These are phyloP conservation scores for Thamnophis elegans DNA, from an alignment of 2,797 vertebrate genomes.

Conservation along the genomic window DNA sequence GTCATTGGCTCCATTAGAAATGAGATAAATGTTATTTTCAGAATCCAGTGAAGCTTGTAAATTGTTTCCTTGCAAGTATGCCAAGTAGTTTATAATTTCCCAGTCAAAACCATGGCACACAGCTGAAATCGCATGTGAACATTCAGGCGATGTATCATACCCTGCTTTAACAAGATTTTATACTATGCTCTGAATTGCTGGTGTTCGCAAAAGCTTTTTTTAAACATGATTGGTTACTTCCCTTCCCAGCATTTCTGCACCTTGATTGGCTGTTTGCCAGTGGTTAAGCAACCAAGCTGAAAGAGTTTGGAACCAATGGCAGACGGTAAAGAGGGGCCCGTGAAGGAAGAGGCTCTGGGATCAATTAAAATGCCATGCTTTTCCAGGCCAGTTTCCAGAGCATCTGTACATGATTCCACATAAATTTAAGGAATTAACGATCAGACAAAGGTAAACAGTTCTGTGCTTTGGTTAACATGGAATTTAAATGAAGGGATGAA, in stretches of 20 bases:
- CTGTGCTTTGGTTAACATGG: constrained; percentile 65
- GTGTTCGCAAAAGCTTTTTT: constrained; percentile 63
- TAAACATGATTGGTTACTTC: constrained; percentile 69
- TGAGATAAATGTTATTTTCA: constrained; percentile 17
- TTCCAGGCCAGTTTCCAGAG: constrained; percentile 74
- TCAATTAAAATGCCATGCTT: constrained; percentile 82
- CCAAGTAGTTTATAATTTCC: constrained; percentile 31
- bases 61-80: constrained; percentile 23
- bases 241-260: constrained; percentile 54
- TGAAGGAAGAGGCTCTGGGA: constrained; percentile 73
- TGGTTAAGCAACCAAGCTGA: constrained; percentile 66
- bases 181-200: constrained; percentile 61
- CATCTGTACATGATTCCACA: constrained; percentile 79
- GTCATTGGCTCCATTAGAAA: background rate
- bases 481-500: constrained; percentile 69
- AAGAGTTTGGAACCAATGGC: constrained; percentile 64
- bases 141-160: constrained; percentile 28
- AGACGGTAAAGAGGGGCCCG: constrained; percentile 67
- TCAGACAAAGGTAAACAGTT: constrained; percentile 75
- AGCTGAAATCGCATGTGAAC: constrained; percentile 66
- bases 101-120: constrained; percentile 4
- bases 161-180: constrained; percentile 66
- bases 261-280: constrained; percentile 63
- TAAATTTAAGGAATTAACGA: constrained; percentile 77
- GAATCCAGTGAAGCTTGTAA: constrained; percentile 27